Conservation (phyloP, 2,888 invertebrate genomes). For the Deilephila elpenor region DNA sequence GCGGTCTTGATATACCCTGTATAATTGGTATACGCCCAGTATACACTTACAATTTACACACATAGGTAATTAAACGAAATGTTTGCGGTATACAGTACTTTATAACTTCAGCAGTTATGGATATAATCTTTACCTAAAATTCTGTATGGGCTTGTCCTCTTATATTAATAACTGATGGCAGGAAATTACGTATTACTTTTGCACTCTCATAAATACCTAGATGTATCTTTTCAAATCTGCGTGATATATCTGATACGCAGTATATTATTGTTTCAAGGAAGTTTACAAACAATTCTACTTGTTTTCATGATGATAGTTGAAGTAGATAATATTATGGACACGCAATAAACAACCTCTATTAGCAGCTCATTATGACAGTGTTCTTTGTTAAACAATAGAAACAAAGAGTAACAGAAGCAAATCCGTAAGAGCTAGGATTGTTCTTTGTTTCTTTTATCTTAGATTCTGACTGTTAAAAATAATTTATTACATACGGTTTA, state of each 20-base stretch:
- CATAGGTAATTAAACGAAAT: no score
- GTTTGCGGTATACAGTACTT: no score
- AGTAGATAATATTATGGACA: slow-evolving; percentile 28
- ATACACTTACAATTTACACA: no score
- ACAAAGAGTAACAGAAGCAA: slow-evolving; percentile 12
- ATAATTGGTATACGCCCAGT: no score
- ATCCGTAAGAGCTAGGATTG: neutral
- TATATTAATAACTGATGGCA: neutral
- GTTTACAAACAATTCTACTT: neutral
- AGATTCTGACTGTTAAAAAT: neutral
- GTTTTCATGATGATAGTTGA: slow-evolving; percentile 20
- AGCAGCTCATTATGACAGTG: neutral
- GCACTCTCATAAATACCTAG: neutral
- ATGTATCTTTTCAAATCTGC: neutral
- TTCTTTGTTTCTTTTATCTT: slow-evolving; percentile 17
- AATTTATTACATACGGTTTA: neutral
- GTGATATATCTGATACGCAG: neutral
- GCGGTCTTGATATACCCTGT: no score
- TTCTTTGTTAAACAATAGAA: slow-evolving; percentile 16
- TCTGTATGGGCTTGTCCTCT: neutral
- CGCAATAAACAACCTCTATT: slow-evolving; percentile 22
- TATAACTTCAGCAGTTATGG: no score
- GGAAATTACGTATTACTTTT: neutral
- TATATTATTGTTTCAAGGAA: neutral
- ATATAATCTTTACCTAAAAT: no score